Evolutionary conservation across 2,888 invertebrate species (phyloP).

Genomic region (Phaedon cochleariae): DNA sequence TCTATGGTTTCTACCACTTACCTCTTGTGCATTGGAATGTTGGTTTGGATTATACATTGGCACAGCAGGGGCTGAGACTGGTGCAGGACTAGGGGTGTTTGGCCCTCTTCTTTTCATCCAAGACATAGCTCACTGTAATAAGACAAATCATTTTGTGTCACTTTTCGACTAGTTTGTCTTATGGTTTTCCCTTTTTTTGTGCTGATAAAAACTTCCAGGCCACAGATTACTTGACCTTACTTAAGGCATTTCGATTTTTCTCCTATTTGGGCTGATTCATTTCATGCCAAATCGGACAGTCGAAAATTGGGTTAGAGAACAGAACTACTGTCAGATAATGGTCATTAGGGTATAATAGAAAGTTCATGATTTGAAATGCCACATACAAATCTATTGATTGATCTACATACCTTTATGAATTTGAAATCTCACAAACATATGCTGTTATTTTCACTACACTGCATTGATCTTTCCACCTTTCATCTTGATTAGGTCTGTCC

Average conservation of each 20-base stretch:
- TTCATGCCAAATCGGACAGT: conserved; percentile 18
- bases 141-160: conserved; percentile 25
- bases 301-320: background rate
- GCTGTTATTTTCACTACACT: conserved; percentile 36
- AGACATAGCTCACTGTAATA: conserved; percentile 52
- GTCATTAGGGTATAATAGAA: too few relatives aligned
- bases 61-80: conserved; percentile 51
- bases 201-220: too few relatives aligned
- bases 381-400: too few relatives aligned
- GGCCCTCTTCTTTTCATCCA: conserved; percentile 60
- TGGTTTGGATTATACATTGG: conserved; percentile 61
- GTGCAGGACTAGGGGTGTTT: conserved; percentile 52
- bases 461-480: conserved; percentile 39
- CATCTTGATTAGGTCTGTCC: conserved; percentile 27
- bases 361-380: background rate
- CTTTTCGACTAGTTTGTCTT: background rate
- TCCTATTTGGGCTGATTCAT: too few relatives aligned
- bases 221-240: too few relatives aligned
- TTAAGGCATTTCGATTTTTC: too few relatives aligned
- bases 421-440: conserved; percentile 31
- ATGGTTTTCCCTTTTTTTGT: background rate
- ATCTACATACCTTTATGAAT: background rate
- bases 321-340: too few relatives aligned
- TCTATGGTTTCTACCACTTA: conserved; percentile 39
- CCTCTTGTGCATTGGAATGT: conserved; percentile 57